Base-by-base conservation (phyloP, 1,140 invertebrate species). In the Macrotrachela quadricornifera region DNA sequence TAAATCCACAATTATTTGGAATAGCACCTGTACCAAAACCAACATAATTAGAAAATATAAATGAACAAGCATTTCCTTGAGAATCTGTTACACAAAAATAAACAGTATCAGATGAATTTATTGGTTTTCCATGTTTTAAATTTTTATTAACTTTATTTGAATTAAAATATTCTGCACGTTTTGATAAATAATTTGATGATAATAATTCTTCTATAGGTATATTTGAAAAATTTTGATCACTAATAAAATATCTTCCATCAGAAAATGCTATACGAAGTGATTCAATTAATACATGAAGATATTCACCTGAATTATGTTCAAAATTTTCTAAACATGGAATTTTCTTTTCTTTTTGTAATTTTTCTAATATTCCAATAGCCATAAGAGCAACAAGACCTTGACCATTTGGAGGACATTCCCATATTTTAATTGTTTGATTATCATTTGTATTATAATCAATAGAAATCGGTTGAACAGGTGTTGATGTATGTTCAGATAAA, bases 21-120 rank as follows among this genome's bases (percentile, higher is more conserved):
- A 72, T 63, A 41, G 71, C 59, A n/a, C 61, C 65, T 0, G 66
- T 64, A n/a, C 69, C 70, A 58, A 72, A 72, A 10, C 64, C 63
- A 54, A 61, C 58, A 56, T 63, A 70, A 55, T 65, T 64, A 40
- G 67, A 70, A 55, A 65, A 68, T 49, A 71, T 72, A 49, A 71
- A 71, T 36, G 65, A 67, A 47, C 65, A 67, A 10, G 65, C 63
- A 57, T 73, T 72, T 11, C 70, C 69, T 9, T 67, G 58, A 1
- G 56, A 57, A 52, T 73, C 70, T 8, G 66, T 62, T 10, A 67
- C 65, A 21, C 61, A 63, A 46, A 72, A 66, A 52, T 73, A 72
- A 4, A 68, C 64, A 14, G 70, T 72, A 57, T 68, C 64, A 12
- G 51, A 9, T 12, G 21, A 15, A 43, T 13, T 14, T 11, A 40